Percentiles rank a stretch among this genome's conserved stretches.
Conservation (phyloP, 2,113 vertebrate species). For the Cephalopterus ornatus region DNA sequence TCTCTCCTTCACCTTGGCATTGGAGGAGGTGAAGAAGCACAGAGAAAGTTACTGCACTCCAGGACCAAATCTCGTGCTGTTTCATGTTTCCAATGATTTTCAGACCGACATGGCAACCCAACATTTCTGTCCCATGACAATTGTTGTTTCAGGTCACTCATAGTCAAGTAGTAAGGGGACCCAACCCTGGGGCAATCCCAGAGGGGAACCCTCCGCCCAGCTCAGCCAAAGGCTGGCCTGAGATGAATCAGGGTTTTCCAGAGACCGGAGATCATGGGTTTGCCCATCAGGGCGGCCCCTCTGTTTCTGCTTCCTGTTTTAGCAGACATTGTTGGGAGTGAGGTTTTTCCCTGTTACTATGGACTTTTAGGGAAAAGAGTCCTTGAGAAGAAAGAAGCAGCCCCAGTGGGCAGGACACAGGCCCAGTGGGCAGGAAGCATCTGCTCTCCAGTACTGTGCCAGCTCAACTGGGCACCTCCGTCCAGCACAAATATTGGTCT, state of each 20-base stretch:
- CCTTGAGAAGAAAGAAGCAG: not conserved
- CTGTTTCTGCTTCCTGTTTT: not conserved
- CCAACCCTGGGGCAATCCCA: not conserved
- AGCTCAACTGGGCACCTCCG: not conserved
- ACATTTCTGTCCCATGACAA: not conserved
- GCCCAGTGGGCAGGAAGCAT: not conserved
- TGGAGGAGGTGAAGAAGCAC: not conserved
- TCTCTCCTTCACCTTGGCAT: not conserved
- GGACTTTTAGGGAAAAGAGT: not conserved
- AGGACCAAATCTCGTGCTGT: fast-evolving
- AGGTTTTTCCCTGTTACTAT: not conserved
- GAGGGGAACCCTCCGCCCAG: not conserved
- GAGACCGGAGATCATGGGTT: not conserved
- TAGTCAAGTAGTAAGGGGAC: not conserved
- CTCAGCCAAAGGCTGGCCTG: not conserved
- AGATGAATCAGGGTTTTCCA: not conserved
- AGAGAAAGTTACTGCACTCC: not conserved
- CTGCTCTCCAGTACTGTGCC: not conserved
- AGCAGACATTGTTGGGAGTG: not conserved
- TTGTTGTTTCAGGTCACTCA: not conserved
- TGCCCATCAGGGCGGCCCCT: not conserved
- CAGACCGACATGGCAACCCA: not conserved
- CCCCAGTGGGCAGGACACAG: not conserved
- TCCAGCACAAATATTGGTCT: not conserved
- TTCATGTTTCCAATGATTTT: not conserved